These are phyloP conservation scores for Odontamblyopus rebecca DNA, from an alignment of 2,797 vertebrate species.

Conservation along the genomic window DNA sequence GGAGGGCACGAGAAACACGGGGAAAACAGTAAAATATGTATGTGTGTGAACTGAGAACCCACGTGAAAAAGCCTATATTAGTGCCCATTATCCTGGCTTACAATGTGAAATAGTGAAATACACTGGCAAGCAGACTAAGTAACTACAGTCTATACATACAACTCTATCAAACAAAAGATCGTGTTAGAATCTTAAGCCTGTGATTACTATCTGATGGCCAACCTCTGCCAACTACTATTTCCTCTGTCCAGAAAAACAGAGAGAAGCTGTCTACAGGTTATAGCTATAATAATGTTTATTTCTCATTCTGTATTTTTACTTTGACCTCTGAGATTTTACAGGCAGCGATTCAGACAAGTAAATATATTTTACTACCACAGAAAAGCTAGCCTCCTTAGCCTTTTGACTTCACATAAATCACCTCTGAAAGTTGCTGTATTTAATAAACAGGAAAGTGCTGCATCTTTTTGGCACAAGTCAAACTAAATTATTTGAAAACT, in stretches of 20 bases:
- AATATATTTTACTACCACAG: conserved; percentile 40
- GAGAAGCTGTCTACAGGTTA: conserved; percentile 48
- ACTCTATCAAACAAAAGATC: background rate
- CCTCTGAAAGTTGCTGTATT: conserved; percentile 37
- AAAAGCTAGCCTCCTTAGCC: conserved; percentile 17
- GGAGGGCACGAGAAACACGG: too few relatives aligned
- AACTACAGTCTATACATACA: background rate
- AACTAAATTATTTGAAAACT: conserved; percentile 44
- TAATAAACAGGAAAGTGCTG: conserved; percentile 18
- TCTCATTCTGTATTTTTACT: conserved; percentile 36
- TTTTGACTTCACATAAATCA: conserved; percentile 38
- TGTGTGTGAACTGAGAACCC: too few relatives aligned
- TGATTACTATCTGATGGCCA: conserved; percentile 46
- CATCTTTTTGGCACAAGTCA: conserved; percentile 39
- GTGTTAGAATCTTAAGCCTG: conserved; percentile 30
- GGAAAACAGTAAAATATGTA: too few relatives aligned
- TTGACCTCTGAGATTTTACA: conserved; percentile 34
- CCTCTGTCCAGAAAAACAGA: conserved; percentile 48
- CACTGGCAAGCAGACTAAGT: background rate
- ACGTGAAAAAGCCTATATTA: too few relatives aligned
- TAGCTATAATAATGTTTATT: conserved; percentile 26
- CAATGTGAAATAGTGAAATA: background rate
- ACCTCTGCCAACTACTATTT: conserved; percentile 36
- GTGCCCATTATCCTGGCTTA: too few relatives aligned
- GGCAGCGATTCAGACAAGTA: conserved; percentile 37